Conservation (phyloP, 2,888 invertebrate species). For the Rotaria macrura region DNA sequence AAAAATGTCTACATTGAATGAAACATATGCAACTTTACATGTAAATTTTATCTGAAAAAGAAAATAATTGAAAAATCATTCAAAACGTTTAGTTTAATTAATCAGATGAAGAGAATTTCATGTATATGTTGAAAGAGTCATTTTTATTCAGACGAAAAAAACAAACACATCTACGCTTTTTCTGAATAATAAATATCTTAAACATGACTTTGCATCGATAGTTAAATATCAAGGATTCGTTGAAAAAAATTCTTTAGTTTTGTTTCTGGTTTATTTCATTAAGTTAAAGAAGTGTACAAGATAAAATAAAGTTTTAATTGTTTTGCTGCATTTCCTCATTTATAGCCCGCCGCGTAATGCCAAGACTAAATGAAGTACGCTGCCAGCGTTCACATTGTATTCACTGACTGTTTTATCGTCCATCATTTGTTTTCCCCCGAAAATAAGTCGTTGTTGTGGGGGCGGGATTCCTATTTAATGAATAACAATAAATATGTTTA, state of each 20-base stretch:
- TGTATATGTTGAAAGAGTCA: too few relatives aligned
- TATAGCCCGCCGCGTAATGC: conserved; percentile 76
- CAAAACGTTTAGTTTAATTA: too few relatives aligned
- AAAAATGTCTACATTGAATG: too few relatives aligned
- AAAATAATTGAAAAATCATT: too few relatives aligned
- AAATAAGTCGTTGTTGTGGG: conserved; percentile 92
- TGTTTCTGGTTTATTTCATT: neutral
- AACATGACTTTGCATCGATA: too few relatives aligned
- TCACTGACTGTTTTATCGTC: conserved; percentile 99
- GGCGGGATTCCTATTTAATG: conserved; percentile 65
- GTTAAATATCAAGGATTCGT: too few relatives aligned
- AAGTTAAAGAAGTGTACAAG: neutral
- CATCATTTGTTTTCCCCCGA: conserved; percentile 99
- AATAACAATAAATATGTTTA: too few relatives aligned
- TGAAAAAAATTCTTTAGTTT: neutral
- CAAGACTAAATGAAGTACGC: conserved; percentile 92
- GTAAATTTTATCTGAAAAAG: too few relatives aligned
- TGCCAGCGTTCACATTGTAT: conserved; percentile 97
- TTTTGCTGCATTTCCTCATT: neutral
- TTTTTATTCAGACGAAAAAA: too few relatives aligned
- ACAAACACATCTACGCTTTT: neutral
- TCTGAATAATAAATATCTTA: too few relatives aligned
- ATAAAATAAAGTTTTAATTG: neutral
- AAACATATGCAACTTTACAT: too few relatives aligned
- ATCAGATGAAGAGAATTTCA: too few relatives aligned